These are phyloP conservation scores for Sylvia borin DNA, from an alignment of 2,797 vertebrate genomes.

Conservation along the genomic window DNA sequence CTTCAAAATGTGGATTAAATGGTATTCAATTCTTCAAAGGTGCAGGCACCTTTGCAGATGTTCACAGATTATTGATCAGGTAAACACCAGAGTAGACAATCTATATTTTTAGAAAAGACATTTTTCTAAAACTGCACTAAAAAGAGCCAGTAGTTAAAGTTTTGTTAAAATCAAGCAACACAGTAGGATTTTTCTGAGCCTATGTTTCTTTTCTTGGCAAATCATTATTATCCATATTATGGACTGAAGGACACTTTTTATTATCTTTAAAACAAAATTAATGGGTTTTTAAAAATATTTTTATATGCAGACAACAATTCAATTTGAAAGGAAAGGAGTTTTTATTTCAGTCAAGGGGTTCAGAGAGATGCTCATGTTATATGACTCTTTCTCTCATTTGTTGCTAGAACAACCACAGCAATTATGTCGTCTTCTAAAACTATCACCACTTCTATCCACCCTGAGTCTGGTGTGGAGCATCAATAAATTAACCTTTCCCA, in stretches of 20 bases:
- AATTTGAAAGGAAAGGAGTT: not conserved
- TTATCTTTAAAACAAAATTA: not conserved
- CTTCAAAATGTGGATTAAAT: not conserved
- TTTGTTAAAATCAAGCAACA: not conserved
- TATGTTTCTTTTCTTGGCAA: not conserved
- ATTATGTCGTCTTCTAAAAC: not conserved
- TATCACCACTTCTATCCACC: not conserved
- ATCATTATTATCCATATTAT: not conserved
- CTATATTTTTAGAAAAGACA: accelerated
- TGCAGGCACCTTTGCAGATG: not conserved
- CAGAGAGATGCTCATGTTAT: not conserved
- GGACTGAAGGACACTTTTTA: not conserved
- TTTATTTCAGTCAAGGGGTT: not conserved
- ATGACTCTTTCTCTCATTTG: not conserved
- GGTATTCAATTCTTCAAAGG: not conserved
- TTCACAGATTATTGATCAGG: not conserved
- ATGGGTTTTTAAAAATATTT: not conserved
- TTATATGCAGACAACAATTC: not conserved
- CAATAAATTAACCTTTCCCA: not conserved
- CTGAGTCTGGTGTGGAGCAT: not conserved
- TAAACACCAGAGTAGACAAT: not conserved
- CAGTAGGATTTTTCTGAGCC: not conserved
- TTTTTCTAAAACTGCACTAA: not conserved
- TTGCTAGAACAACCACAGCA: not conserved
- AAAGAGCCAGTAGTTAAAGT: not conserved